phyloP scores from a whole-genome alignment of 2,113 vertebrate species.

The Cinclus mexicanus region DNA sequence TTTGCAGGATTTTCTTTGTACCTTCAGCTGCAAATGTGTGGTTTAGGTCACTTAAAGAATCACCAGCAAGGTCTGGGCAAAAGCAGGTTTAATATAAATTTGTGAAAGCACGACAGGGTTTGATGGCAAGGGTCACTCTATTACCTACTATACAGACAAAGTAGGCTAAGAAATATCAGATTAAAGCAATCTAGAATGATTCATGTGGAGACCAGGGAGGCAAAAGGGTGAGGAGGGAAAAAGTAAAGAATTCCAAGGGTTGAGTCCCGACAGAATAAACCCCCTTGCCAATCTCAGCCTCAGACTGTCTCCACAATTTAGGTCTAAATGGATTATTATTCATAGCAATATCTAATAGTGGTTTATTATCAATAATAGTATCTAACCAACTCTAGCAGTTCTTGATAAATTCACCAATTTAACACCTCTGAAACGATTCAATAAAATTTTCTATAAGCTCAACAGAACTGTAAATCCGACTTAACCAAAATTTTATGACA shows the following conservation, averaged over 20 bases:
- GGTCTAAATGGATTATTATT: neutral
- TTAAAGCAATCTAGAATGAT: neutral
- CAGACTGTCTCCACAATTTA: neutral
- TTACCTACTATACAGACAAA: neutral
- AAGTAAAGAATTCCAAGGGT: neutral
- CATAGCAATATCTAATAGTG: neutral
- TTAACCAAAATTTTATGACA: neutral
- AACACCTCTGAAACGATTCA: fast-evolving
- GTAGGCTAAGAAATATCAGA: neutral
- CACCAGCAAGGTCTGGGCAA: neutral
- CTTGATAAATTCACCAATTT: neutral
- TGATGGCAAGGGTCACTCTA: neutral
- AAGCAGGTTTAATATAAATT: neutral
- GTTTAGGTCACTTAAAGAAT: neutral
- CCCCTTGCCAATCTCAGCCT: neutral
- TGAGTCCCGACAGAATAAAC: neutral
- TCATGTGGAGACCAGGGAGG: neutral
- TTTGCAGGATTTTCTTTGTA: neutral
- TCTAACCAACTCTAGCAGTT: neutral
- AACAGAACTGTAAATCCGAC: neutral
- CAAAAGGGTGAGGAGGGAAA: neutral
- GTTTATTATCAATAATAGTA: neutral
- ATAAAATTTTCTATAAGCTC: fast-evolving
- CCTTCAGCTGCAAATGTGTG: neutral
- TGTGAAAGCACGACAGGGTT: neutral